Base-by-base conservation (phyloP, 2,888 invertebrate species). In the Ceramica pisi region DNA sequence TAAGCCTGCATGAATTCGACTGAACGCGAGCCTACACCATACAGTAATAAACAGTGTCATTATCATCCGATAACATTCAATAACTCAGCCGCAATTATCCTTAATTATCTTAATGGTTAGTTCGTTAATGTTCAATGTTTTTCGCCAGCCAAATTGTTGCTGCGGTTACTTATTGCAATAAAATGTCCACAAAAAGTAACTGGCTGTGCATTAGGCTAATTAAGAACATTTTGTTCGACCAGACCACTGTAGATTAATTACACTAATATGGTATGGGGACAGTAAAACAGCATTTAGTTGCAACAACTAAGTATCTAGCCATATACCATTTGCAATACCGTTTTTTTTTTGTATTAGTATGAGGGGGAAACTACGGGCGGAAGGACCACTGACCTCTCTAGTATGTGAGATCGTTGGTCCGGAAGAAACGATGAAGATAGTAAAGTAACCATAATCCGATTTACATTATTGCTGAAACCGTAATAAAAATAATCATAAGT, bases 91-190 rank as follows among this genome's bases (percentile, higher is more conserved):
- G 61, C 64, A 82, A 82, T 82, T 83, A 83, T 66, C 69, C 66
- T 67, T 82, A 82, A 83, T 83, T 80, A 83, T 71, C 72, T 71
- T 78, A 78, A 83, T 84, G 78, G 80, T 59, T 73, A 75, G 68
- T 81, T 75, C 48, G 74, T 77, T 70, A 71, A 79, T 78, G 61
- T 61, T 48, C 76, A 64, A 59, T 53, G 76, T 71, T 84, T 69
- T 80, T 80, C 68, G 71, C 64, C 67, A 68, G 41, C 65, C 64
- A 71, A 71, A 77, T 75, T 70, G 66, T 76, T 73, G 35, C 50
- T 76, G 72, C 31, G 67, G 67, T 75, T 66, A 71, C 68, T 72
- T 71, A 80, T 75, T 80, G 80, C 75, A 72, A 70, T 75, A 75
- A 73, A 67, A 64, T 80, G 77, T 72, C 50, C 71, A 82, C 77